A percentile compares a stretch with the other conserved stretches of the same genome.
Evolutionary conservation across 2,888 invertebrate species (phyloP).

Genomic region (Ophioninae sp.): DNA sequence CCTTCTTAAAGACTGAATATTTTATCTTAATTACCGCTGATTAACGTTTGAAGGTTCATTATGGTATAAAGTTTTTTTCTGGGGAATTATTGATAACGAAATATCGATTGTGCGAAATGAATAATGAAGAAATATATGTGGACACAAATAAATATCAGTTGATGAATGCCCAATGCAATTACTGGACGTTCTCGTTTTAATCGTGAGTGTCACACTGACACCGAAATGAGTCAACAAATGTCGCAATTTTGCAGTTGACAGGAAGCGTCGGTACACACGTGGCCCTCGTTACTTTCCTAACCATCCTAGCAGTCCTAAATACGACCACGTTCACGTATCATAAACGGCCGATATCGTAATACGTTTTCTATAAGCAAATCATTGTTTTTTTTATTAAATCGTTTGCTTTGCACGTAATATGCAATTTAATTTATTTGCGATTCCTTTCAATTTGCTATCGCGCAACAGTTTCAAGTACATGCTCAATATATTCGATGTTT

Average conservation of each 20-base stretch:
- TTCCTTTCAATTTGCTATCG: slow-evolving; percentile 2
- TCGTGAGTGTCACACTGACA: slow-evolving; percentile 39
- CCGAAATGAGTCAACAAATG: slow-evolving; percentile 58
- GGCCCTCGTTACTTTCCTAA: slow-evolving; percentile 31
- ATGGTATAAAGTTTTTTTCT: not conserved
- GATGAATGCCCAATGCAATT: slow-evolving; percentile 62
- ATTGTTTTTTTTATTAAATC: slow-evolving; percentile 53
- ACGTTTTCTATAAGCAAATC: slow-evolving; percentile 35
- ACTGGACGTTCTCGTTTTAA: slow-evolving; percentile 61
- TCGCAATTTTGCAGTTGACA: slow-evolving; percentile 52
- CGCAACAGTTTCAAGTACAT: slow-evolving; percentile 8
- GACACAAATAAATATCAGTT: slow-evolving; percentile 35
- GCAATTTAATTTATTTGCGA: not conserved
- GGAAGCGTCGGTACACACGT: slow-evolving; percentile 39
- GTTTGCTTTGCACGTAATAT: slow-evolving; percentile 28
- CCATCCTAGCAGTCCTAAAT: slow-evolving; percentile 17
- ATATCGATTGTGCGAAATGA: not conserved
- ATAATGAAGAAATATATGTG: not conserved
- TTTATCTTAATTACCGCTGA: not conserved
- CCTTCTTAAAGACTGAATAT: not conserved
- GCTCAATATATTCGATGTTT: not conserved
- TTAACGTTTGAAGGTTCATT: not conserved
- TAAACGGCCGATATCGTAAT: slow-evolving; percentile 37
- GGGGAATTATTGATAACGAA: not conserved
- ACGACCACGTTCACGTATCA: slow-evolving; percentile 45